Conservation (phyloP, 2,113 vertebrate genomes). For the Zosterops japonicus region DNA sequence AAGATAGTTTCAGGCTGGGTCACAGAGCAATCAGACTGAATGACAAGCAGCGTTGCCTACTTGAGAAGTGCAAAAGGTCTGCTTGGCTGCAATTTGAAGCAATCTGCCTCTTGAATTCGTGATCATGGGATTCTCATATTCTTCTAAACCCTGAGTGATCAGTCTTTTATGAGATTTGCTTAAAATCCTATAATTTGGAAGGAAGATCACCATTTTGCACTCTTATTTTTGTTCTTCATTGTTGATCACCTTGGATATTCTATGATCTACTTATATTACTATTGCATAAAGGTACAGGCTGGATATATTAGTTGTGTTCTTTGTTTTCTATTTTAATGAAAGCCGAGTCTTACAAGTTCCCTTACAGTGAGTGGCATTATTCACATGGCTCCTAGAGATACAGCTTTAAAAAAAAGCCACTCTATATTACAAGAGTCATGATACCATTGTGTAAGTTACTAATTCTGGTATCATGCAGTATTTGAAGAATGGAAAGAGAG, state of each 20-base stretch:
- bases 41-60: not conserved
- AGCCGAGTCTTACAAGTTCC: not conserved
- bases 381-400: not conserved
- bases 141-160: not conserved
- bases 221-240: not conserved
- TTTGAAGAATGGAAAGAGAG: slow-evolving; percentile 37
- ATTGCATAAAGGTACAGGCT: not conserved
- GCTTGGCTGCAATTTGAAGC: slow-evolving; percentile 39
- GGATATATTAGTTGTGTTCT: not conserved
- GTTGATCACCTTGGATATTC: not conserved
- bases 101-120: slow-evolving; percentile 32
- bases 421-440: not conserved
- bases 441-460: slow-evolving; percentile 40
- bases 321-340: not conserved
- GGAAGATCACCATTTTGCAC: not conserved
- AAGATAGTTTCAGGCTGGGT: slow-evolving; percentile 13
- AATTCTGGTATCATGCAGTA: slow-evolving; percentile 43
- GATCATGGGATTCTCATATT: not conserved
- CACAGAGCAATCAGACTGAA: slow-evolving; percentile 28
- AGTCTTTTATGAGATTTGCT: not conserved
- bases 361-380: not conserved
- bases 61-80: slow-evolving; percentile 45
- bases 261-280: not conserved
- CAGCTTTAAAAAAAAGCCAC: not conserved
- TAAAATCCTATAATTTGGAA: not conserved